Conservation (phyloP, 35 echinoderm and acorn worm species). For the Stichopus chloronotus region DNA sequence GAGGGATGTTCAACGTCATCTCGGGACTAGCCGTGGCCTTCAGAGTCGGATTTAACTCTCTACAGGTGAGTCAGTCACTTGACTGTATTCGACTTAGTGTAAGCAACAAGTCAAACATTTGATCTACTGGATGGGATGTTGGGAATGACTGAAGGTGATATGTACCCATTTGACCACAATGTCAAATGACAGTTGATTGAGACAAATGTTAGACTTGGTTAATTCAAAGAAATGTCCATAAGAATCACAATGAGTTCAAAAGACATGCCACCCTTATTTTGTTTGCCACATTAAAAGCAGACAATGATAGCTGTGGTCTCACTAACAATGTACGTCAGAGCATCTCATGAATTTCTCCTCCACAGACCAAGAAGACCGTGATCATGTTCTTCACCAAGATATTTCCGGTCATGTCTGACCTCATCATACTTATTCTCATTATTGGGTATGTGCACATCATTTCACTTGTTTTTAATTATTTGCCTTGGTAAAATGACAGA, state of each 20-base stretch:
- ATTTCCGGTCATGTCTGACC: slow-evolving; percentile 99
- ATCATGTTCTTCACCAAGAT: slow-evolving; percentile 84
- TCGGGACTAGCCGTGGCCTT: slow-evolving; percentile 79
- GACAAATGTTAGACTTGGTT: no score
- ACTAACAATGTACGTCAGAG: no score
- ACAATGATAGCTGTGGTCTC: no score
- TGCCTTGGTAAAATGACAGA: no score
- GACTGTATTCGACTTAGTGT: neutral
- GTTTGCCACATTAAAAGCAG: no score
- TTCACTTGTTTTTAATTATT: neutral
- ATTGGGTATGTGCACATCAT: slow-evolving; percentile 77
- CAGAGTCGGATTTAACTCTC: slow-evolving; percentile 89
- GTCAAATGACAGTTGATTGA: no score
- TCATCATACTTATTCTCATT: slow-evolving; percentile 89
- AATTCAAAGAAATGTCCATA: no score
- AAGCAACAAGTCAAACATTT: neutral
- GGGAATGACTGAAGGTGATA: neutral
- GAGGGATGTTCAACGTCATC: slow-evolving; percentile 68
- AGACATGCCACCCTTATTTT: no score
- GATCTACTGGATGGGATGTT: neutral
- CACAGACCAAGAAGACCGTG: slow-evolving; percentile 88
- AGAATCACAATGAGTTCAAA: no score
- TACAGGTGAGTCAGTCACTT: slow-evolving; percentile 70
- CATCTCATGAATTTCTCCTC: neutral
- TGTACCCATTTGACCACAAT: neutral